Evolutionary conservation across 2,888 invertebrate species (phyloP).

Genomic region (Zygaena filipendulae): DNA sequence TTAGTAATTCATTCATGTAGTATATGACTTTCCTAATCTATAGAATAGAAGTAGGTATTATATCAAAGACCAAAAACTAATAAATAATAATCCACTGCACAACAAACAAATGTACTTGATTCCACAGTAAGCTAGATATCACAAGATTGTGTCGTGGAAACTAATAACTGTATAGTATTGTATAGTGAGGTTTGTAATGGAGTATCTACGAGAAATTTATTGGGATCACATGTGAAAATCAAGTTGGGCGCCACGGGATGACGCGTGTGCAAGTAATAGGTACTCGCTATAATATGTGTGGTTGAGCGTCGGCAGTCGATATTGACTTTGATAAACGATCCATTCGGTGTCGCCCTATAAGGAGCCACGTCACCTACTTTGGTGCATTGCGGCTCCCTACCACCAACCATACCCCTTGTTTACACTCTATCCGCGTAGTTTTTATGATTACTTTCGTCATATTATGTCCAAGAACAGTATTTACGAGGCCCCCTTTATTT

Average conservation of each 20-base stretch:
- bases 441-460: conserved; percentile 55
- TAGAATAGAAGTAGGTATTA: too few relatives aligned
- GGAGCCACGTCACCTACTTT: conserved; percentile 60
- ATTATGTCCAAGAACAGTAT: conserved; percentile 42
- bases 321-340: conserved; percentile 67
- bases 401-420: conserved; percentile 49
- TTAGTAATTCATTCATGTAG: too few relatives aligned
- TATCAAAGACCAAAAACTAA: too few relatives aligned
- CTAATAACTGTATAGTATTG: conserved; percentile 7
- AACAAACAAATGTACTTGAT: too few relatives aligned
- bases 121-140: too few relatives aligned
- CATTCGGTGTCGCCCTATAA: conserved; percentile 54
- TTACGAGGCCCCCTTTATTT: conserved; percentile 46
- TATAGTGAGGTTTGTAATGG: too few relatives aligned
- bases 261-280: conserved; percentile 41
- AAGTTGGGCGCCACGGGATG: too few relatives aligned
- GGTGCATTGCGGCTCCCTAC: conserved; percentile 57
- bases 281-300: conserved; percentile 36
- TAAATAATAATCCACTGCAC: too few relatives aligned
- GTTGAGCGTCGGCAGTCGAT: conserved; percentile 54
- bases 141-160: conserved; percentile 1
- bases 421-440: conserved; percentile 52
- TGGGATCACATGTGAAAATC: too few relatives aligned
- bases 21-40: too few relatives aligned
- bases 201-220: too few relatives aligned